Conservation (phyloP, 2,797 vertebrate genomes). For the Phaenicophaeus curvirostris region DNA sequence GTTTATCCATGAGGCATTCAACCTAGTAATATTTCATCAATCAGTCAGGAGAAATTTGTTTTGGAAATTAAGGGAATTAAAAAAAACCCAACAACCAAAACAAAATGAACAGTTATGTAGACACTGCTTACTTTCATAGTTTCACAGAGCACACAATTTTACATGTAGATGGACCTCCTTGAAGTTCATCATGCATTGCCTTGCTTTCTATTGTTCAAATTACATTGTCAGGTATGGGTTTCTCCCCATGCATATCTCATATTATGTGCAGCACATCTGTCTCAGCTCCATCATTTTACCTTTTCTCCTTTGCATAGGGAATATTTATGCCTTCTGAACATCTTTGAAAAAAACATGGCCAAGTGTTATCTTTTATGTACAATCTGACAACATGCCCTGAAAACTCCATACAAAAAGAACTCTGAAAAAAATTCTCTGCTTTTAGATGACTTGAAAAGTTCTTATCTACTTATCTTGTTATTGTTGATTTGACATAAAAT, state of each 20-base stretch:
- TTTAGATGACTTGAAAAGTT: not conserved
- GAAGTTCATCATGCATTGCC: fast-evolving
- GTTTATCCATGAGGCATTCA: not conserved
- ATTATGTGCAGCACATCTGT: not conserved
- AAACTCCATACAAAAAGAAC: not conserved
- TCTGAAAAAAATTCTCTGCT: not conserved
- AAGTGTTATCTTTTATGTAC: not conserved
- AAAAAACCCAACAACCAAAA: not conserved
- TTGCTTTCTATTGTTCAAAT: not conserved
- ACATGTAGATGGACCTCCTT: not conserved
- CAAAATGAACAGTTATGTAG: not conserved
- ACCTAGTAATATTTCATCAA: not conserved
- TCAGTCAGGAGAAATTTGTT: not conserved
- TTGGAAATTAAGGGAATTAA: not conserved
- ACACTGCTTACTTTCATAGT: not conserved
- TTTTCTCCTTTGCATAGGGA: not conserved
- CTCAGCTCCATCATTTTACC: not conserved
- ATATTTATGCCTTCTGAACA: not conserved
- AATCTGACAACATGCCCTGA: not conserved
- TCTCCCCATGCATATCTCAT: not conserved
- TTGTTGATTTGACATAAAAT: not conserved
- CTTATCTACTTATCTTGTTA: not conserved
- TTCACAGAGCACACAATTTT: not conserved
- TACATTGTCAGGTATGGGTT: not conserved
- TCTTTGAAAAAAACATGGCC: not conserved